Evolutionary conservation across 2,113 vertebrate species (phyloP).

Genomic region (Dunckerocampus dactyliophorus): DNA sequence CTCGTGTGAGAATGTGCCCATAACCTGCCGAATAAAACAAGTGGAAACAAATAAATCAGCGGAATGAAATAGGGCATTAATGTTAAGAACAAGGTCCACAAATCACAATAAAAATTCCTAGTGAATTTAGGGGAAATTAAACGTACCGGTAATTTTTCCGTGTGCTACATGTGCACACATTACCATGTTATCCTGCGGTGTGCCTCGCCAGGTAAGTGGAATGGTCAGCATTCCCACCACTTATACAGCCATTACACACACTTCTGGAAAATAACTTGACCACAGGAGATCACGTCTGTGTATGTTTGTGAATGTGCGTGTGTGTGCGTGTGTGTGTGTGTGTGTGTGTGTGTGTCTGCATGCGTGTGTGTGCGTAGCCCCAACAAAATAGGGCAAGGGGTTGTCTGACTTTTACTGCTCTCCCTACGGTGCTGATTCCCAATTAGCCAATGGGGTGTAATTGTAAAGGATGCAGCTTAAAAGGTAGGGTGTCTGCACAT

Average conservation of each 20-base stretch:
- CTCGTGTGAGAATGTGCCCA: too few species aligned
- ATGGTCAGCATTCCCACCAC: slow-evolving; percentile 34
- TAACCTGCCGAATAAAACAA: too few species aligned
- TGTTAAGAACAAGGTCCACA: too few species aligned
- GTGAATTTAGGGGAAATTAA: slow-evolving; percentile 11
- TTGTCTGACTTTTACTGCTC: slow-evolving; percentile 43
- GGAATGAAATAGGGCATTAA: too few species aligned
- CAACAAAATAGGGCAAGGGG: slow-evolving; percentile 22
- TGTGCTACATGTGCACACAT: slow-evolving; percentile 13
- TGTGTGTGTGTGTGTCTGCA: slow-evolving; percentile 16
- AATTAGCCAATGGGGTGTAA: slow-evolving; percentile 52
- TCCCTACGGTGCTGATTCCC: slow-evolving; percentile 44
- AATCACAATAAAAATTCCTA: neutral
- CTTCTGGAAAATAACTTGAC: slow-evolving; percentile 47
- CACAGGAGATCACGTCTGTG: slow-evolving; percentile 22
- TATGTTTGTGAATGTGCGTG: slow-evolving; percentile 8
- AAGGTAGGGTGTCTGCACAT: slow-evolving; percentile 48
- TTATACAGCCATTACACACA: slow-evolving; percentile 45
- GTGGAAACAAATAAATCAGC: too few species aligned
- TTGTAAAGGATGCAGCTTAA: slow-evolving; percentile 50
- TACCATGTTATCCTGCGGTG: slow-evolving; percentile 12
- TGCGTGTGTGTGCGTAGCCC: slow-evolving; percentile 9
- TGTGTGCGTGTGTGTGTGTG: slow-evolving; percentile 2
- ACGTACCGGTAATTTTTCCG: slow-evolving; percentile 2
- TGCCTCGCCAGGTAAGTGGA: slow-evolving; percentile 17